Percentiles rank a stretch among this genome's conserved stretches.
Conservation (phyloP, 1,140 invertebrate species). For the Monomorium pharaonis region DNA sequence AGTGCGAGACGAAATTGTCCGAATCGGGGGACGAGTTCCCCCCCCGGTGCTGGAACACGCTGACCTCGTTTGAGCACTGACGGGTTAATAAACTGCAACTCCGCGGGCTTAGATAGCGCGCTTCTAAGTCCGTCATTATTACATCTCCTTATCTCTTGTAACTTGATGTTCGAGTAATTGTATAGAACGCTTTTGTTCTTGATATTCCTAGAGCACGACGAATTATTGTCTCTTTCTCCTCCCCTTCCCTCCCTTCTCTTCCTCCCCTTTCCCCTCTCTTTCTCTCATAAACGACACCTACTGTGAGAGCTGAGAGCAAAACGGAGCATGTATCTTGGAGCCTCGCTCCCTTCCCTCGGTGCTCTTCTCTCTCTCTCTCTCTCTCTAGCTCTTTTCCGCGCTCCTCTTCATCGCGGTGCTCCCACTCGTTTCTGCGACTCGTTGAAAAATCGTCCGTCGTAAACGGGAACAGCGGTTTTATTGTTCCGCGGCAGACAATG, state of each 20-base stretch:
- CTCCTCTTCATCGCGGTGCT: conserved; percentile 65
- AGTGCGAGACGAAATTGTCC: not conserved
- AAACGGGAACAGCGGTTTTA: conserved; percentile 85
- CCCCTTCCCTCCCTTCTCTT: not conserved
- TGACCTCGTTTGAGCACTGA: conserved; percentile 22
- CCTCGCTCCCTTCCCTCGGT: conserved; percentile 22
- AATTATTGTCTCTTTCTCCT: conserved; percentile 48
- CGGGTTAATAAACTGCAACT: conserved; percentile 39
- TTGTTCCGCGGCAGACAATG: conserved; percentile 84
- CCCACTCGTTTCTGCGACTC: conserved; percentile 82
- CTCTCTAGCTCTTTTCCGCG: conserved; percentile 12
- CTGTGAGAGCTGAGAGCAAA: conserved; percentile 44
- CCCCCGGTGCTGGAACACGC: not conserved
- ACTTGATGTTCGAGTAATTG: conserved; percentile 44
- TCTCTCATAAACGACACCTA: conserved; percentile 54
- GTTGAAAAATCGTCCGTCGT: conserved; percentile 84
- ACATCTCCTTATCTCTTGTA: conserved; percentile 35
- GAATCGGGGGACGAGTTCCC: not conserved
- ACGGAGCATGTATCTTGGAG: conserved; percentile 35
- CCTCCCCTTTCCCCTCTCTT: not conserved
- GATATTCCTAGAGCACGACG: conserved; percentile 39
- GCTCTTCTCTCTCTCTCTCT: conserved; percentile 58
- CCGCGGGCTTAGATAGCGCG: not conserved
- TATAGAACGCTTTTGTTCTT: conserved; percentile 35
- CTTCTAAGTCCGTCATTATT: conserved; percentile 44